These are phyloP conservation scores for Marcusenius ussheri DNA, from an alignment of 2,113 vertebrate species.

Conservation along the genomic window DNA sequence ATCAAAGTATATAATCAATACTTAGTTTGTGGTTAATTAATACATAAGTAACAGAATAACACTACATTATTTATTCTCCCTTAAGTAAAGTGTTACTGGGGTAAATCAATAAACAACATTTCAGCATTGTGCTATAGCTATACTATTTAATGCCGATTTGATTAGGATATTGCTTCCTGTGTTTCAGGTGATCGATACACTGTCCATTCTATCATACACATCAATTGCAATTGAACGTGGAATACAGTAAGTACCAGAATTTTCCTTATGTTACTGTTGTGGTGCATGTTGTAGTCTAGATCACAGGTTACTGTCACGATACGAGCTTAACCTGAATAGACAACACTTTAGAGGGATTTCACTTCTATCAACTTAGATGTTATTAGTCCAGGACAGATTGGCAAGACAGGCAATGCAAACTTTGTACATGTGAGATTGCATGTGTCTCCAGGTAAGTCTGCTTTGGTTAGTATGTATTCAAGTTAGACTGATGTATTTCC, in stretches of 20 bases:
- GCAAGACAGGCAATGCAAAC: neutral
- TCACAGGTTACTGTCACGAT: neutral
- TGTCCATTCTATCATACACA: slow-evolving; percentile 73
- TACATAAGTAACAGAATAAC: neutral
- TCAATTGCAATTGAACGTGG: slow-evolving; percentile 59
- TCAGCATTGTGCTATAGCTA: neutral
- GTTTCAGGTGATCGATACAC: slow-evolving; percentile 68
- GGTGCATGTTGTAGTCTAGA: neutral
- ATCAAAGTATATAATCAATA: neutral
- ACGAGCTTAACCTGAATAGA: neutral
- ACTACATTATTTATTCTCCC: neutral
- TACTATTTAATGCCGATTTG: neutral
- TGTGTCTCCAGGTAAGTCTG: neutral
- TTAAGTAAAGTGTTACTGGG: neutral
- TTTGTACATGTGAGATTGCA: neutral
- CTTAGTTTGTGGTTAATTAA: neutral
- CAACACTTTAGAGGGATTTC: neutral
- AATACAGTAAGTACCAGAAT: slow-evolving; percentile 61
- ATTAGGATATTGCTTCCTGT: neutral
- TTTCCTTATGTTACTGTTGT: neutral
- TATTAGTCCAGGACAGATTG: neutral
- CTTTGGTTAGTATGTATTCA: neutral
- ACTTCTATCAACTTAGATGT: neutral
- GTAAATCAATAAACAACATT: neutral
- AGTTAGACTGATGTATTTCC: neutral